Base-by-base conservation (phyloP, 1,140 invertebrate species). In the Drosophila bocqueti region DNA sequence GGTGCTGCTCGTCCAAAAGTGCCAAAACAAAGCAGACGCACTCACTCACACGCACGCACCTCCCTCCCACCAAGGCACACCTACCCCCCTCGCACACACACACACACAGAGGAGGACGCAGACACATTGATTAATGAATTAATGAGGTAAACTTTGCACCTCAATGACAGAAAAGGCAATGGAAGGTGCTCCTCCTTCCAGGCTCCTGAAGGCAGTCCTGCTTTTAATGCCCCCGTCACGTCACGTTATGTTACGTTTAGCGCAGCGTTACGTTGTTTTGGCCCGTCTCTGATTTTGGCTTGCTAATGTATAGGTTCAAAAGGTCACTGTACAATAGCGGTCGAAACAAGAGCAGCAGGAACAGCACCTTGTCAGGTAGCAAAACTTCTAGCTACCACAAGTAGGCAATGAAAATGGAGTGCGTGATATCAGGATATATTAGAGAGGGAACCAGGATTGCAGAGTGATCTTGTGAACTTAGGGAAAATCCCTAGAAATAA, bases 71-170 rank as follows among this genome's bases (percentile, higher is more conserved):
- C 57, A 21, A 15, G 50, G 31, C 50, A 13, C 31, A 52, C n/a
- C 60, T 24, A 2, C 34, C 9, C 52, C 34, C 34, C 79, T 59
- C 69, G n/a, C 75, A 66, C 40, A 36, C 68, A 66, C 40, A 40
- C 68, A 43, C 69, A 71, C 43, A 50, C 36, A 67, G 50, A 43
- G 49, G 38, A 55, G 64, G 84, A 73, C 61, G 80, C 81, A 87
- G 83, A 89, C 83, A 87, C 87, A 87, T 91, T 91, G 87, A 91
- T 91, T 91, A 91, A 91, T 91, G 87, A 91, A 91, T 91, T 91
- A 91, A 91, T 91, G 87, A 91, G 87, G 69, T 91, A 83, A 91
- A 91, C 87, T 91, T 91, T 91, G 83, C 87, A 91, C 87, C 87
- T 91, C 81, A 91, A 84, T 91, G 87, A 83, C 84, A 89, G 78